Conservation (phyloP, 2,888 invertebrate genomes). For the Mesorhabditis belari region DNA sequence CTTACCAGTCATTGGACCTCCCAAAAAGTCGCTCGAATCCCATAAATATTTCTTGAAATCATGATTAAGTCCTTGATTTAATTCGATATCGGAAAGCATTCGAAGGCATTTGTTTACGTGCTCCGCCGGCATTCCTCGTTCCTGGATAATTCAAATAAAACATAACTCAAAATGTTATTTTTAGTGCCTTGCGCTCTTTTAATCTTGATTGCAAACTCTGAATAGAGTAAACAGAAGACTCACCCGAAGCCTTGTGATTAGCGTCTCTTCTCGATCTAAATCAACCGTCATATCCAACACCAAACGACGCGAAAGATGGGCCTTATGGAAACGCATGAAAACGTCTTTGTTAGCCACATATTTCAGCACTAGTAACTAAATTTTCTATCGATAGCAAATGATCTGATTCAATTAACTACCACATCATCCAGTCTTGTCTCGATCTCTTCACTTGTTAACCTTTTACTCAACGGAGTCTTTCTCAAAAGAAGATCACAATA, state of each 20-base stretch:
- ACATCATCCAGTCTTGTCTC: conserved; percentile 87
- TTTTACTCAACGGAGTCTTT: conserved; percentile 89
- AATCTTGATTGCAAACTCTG: neutral
- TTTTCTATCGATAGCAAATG: neutral
- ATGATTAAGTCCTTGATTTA: conserved; percentile 60
- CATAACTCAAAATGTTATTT: neutral
- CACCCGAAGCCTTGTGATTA: conserved; percentile 81
- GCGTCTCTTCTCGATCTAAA: conserved; percentile 97
- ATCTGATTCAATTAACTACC: conserved; percentile 56
- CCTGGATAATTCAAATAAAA: conserved; percentile 59
- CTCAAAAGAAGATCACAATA: conserved; percentile 98
- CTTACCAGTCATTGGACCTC: neutral
- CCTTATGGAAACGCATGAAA: conserved; percentile 98
- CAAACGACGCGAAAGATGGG: conserved; percentile 85
- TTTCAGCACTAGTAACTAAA: conserved; percentile 78
- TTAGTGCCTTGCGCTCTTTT: neutral
- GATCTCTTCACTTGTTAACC: conserved; percentile 90
- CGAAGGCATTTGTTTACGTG: conserved; percentile 94
- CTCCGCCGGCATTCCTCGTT: conserved; percentile 99
- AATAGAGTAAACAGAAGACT: conserved; percentile 18
- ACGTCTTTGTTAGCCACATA: conserved; percentile 99
- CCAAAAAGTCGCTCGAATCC: neutral
- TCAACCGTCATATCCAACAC: conserved; percentile 97
- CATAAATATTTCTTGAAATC: conserved; percentile 66
- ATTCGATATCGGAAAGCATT: conserved; percentile 90